Percentiles rank a stretch among this genome's conserved stretches.
phyloP scores from a whole-genome alignment of 2,888 invertebrate genomes.

The Calameuta idolon region DNA sequence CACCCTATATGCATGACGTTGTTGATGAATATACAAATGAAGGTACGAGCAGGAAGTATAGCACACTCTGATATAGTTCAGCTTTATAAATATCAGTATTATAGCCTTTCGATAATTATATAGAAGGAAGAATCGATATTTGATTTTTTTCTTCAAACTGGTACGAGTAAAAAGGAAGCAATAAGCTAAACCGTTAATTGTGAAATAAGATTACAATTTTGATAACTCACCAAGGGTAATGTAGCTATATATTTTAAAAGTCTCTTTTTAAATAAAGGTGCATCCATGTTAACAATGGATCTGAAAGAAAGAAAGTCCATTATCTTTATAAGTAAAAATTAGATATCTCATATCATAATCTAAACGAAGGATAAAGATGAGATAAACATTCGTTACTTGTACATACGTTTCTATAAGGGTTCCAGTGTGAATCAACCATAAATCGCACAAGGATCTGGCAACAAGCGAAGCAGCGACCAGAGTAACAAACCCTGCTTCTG shows the following conservation, averaged over 20 bases:
- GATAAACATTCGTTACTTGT: not conserved
- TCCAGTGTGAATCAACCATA: slow-evolving; percentile 97
- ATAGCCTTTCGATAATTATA: no score
- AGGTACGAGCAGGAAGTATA: no score
- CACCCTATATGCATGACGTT: no score
- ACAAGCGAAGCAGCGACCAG: slow-evolving; percentile 85
- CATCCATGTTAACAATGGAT: slow-evolving; percentile 92
- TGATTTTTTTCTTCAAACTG: slow-evolving; percentile 19
- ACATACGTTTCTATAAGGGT: slow-evolving; percentile 91
- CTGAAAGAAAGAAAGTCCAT: slow-evolving; percentile 70
- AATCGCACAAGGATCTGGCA: slow-evolving; percentile 92
- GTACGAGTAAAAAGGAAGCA: slow-evolving; percentile 17
- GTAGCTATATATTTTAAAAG: slow-evolving; percentile 84
- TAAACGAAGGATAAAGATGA: not conserved
- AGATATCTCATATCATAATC: slow-evolving; percentile 23
- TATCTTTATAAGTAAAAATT: slow-evolving; percentile 13
- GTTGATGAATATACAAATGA: no score
- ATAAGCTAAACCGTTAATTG: no score
- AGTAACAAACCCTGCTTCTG: slow-evolving; percentile 80
- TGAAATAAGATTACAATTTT: no score
- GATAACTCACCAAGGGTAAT: slow-evolving; percentile 83
- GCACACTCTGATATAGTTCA: no score
- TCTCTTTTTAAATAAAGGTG: slow-evolving; percentile 78
- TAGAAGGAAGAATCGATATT: no score
- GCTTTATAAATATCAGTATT: no score